Evolutionary conservation across 2,888 invertebrate genomes (phyloP), one percentile per base, ranked within the genome.

Genomic region (Polymixis lichenea): DNA sequence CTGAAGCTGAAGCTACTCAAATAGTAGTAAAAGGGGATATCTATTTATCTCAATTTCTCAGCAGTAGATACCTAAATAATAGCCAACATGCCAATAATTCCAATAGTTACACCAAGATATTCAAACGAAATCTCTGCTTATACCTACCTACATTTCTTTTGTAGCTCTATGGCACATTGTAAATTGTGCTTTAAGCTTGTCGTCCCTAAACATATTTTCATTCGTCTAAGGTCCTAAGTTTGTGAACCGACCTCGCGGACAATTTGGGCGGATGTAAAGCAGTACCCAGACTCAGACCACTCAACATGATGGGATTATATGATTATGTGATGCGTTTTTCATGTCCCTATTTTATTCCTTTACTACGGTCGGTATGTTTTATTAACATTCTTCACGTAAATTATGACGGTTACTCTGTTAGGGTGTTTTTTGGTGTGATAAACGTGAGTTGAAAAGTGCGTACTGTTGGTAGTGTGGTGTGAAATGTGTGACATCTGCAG

Each of bases 271-370:
- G 82, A 91, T 91, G 91, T 91, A 91, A 92, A 91, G 88, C 89
- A 89, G 89, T 83, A 65, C 78, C 82, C 83, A 90, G 90, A 64
- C 79, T 80, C 83, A 90, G 90, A 88, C 90, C 92, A 93, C 93
- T 93, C 92, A 90, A 90, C 91, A 88, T 91, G 91, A 94, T 94
- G 91, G 92, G 91, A 90, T 93, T 92, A 92, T 91, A 93, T 90
- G 91, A 93, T 93, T 91, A 94, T 91, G 92, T 92, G 92, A 93
- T 93, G 92, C 90, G 92, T 93, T 93, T 94, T 94, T 94, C 92
- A 94, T 93, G 94, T 93, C 90, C 89, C 89, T 89, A 90, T 91
- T 93, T 91, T 91, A 92, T 93, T 93, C 87, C 88, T 89, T 89
- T 90, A 91, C 89, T 91, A 91, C 89, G 90, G 90, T 89, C 87